These are phyloP conservation scores for Gymnocypris eckloni DNA, from an alignment of 2,797 vertebrate genomes.

Conservation along the genomic window DNA sequence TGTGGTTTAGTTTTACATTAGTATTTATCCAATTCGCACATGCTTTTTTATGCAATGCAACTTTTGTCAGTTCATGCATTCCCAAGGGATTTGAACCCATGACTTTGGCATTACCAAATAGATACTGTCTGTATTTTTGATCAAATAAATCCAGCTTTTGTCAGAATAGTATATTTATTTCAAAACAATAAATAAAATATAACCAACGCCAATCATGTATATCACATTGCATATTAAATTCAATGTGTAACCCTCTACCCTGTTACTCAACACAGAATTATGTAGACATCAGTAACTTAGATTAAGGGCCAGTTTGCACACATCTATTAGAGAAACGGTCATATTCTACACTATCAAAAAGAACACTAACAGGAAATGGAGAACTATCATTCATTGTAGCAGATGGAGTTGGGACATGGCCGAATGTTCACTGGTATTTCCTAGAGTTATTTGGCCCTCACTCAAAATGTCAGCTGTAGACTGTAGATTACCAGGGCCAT, in stretches of 20 bases:
- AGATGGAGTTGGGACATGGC: constrained; percentile 26
- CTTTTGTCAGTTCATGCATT: not conserved
- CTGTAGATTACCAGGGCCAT: constrained; percentile 15
- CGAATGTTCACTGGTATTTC: constrained; percentile 23
- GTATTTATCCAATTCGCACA: not conserved
- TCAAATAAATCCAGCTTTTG: not conserved
- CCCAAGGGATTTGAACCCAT: not conserved
- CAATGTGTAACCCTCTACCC: not conserved
- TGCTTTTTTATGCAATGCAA: not conserved
- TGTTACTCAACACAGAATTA: constrained; percentile 22
- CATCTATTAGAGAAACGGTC: not conserved
- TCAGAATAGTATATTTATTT: not conserved
- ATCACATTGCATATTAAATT: not conserved
- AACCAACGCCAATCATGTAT: not conserved
- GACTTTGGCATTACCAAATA: not conserved
- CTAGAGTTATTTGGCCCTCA: constrained; percentile 28
- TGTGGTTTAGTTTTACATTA: not conserved
- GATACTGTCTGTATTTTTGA: not conserved
- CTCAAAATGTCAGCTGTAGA: constrained; percentile 41
- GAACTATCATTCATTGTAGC: constrained; percentile 26
- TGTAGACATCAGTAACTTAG: constrained; percentile 10
- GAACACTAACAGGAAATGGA: constrained; percentile 19
- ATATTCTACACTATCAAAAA: constrained; percentile 24
- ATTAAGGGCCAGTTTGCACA: not conserved
- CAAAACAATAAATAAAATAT: not conserved